Evolutionary conservation across 2,888 invertebrate genomes (phyloP), one percentile per base, ranked within the genome.

Genomic region (Xiphydria camelus): DNA sequence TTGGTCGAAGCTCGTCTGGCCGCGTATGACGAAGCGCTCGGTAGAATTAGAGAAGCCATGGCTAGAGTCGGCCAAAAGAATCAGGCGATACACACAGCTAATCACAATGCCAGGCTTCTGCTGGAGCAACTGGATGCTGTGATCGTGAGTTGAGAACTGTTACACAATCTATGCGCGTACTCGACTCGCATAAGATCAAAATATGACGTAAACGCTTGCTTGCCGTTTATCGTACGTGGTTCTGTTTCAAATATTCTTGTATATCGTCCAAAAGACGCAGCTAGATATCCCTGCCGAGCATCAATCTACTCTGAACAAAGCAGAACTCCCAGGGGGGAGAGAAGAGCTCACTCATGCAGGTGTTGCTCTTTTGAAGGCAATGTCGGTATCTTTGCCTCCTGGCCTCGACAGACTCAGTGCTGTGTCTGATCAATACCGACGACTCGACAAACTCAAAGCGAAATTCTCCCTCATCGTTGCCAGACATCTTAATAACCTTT

Each of bases 41-140:
- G 91, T 66, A 89, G 89, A 73, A 91, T 93, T 2, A 83, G 90
- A 53, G 91, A 92, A 68, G 88, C 89, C 19, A 92, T 94, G 84
- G 90, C 91, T 62, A 87, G 91, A 66, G 93, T 94, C 79, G 92
- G 91, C 51, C 90, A 92, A 65, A 94, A 94, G 72, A 94, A 93
- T 78, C 84, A 87, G 6, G 83, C 90, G 71, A 90, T 93, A 61
- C 89, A 90, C 66, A 85, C 89, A 6, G 91, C 91, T 29, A 93
- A 91, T 76, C 84, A 82, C 62, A 95, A 92, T 76, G 93, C 92
- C 71, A 87, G 88, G 55, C 84, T 85, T 55, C 78, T 94, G 49
- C 80, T 91, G 60, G 83, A 83, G 48, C 89, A 93, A 70, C 80
- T 97, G 9, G 86, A 87, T 61, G 86, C 84, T 70, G 81, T 92